Base-by-base conservation (phyloP, 2,888 invertebrate species). In the Nasonia oneida region DNA sequence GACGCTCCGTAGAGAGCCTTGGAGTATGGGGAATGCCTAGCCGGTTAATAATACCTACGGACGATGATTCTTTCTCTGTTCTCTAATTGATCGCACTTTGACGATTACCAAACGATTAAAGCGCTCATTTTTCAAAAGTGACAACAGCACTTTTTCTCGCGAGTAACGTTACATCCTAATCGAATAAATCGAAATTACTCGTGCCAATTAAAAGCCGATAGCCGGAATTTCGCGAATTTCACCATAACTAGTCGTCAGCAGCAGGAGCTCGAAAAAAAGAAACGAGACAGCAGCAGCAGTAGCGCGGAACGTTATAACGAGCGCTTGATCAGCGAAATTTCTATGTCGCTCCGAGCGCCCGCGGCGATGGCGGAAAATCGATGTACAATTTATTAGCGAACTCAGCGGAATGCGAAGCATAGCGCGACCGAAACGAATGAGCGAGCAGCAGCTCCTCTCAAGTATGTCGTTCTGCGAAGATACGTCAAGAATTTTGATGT, bases 371-470 rank as follows among this genome's bases (percentile, higher is more conserved):
- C 73, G 53, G 39, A 81, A 80, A 85, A 86, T 84, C 84, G 86
- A 86, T 87, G 81, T 42, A 33, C 81, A 83, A 89, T 89, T 87
- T 88, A 89, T 89, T 87, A 88, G 82, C 87, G 86, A 88, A 76
- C 86, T 86, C 87, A 86, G 86, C 87, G 88, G 88, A 89, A 90
- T 88, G 88, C 88, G 77, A 71, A 42, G 73, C 23, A n/a, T 23
- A 64, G 42, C 76, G 74, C 86, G 85, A 86, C 73, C 87, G 83
- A 76, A 83, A 86, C 78, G 79, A 83, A 83, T 79, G 83, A 23
- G 37, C 4, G 18, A 23, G 57, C 47, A 14, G 33, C 29, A 79
- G 50, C 37, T n/a, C 61, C 42, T 64, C 42, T 61, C 53, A 75
- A 79, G 53, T 79, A 78, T 75, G 74, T 74, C 67, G 71, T 33